Evolutionary conservation across 2,113 vertebrate species (phyloP), one percentile per base, ranked within the genome.

Genomic region (Chaetops frenatus): DNA sequence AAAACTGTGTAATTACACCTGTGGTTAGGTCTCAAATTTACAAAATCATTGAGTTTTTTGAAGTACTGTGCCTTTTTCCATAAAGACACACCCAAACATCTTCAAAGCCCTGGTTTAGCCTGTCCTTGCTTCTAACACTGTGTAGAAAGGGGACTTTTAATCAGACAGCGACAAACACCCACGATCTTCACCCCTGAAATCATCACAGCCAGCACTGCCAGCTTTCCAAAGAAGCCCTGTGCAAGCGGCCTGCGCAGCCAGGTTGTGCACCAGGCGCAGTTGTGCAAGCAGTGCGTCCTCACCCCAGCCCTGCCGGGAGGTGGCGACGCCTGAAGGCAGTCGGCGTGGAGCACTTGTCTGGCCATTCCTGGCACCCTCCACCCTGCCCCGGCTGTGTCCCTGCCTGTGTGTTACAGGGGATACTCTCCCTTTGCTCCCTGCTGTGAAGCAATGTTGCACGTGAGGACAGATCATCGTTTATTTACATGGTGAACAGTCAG

Each of bases 191-290:
- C 8, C 4, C 16, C 20, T 70, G n/a, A 51, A 70, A 24, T 31
- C 2, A 0, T 17, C 29, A 10, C 8, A 7, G 11, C 17, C 29
- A 16, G 42, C 67, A 19, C 3, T 15, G 16, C 4, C 7, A 27
- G 9, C 45, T 35, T 21, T 2, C 8, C 8, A 6, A 3, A 14
- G 15, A 19, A 2, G 1, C 1, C 3, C 3, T 10, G 16, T 11
- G 33, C 14, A 38, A 7, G 20, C 0, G 0, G 7, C 9, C 25
- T 2, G 15, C 7, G 7, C 10, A 10, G 64, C 6, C 31, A 2
- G 27, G 36, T 1, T 7, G 14, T 25, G 27, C 36, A 16, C 7
- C 12, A 5, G 54, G 35, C 35, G n/a, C n/a, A n/a, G n/a, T n/a
- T n/a, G n/a, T n/a, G n/a, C n/a, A n/a, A 91, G 29, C 24, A 9